Conservation (phyloP, 2,888 invertebrate genomes). For the Abrostola triplasia region DNA sequence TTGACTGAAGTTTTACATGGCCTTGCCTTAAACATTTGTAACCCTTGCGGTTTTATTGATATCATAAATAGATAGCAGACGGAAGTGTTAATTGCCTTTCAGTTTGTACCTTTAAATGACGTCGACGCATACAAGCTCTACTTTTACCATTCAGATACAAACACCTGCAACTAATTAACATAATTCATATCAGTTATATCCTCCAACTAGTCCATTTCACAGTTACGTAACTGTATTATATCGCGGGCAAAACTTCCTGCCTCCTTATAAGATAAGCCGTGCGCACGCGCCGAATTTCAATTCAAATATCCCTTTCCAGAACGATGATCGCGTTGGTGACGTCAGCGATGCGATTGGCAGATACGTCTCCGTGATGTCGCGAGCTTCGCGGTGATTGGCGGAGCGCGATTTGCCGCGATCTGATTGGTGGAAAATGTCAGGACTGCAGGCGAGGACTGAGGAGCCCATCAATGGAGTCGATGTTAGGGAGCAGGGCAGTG, state of each 20-base stretch:
- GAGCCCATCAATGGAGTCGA: slow-evolving; percentile 84
- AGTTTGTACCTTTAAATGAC: not conserved
- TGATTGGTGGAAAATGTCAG: slow-evolving; percentile 82
- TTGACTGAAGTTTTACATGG: too few species aligned
- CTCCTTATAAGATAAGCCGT: slow-evolving; percentile 51
- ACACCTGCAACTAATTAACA: slow-evolving; percentile 54
- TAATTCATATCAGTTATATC: slow-evolving; percentile 51
- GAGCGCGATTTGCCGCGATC: slow-evolving; percentile 60
- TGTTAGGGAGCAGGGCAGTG: slow-evolving; percentile 84
- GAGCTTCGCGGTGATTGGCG: slow-evolving; percentile 70
- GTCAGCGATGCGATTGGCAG: slow-evolving; percentile 64
- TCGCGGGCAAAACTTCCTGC: slow-evolving; percentile 50
- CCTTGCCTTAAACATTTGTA: too few species aligned
- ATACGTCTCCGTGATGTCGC: slow-evolving; percentile 49
- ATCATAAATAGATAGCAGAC: too few species aligned
- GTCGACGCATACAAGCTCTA: not conserved
- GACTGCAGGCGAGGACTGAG: slow-evolving; percentile 79
- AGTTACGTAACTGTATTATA: slow-evolving; percentile 67
- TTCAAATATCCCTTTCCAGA: slow-evolving; percentile 49
- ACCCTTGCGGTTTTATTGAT: too few species aligned
- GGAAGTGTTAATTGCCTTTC: too few species aligned
- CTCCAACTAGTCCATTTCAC: slow-evolving; percentile 56
- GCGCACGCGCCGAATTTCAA: slow-evolving; percentile 55
- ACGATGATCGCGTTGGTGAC: slow-evolving; percentile 43
- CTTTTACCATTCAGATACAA: slow-evolving; percentile 14